phyloP scores from a whole-genome alignment of 2,113 vertebrate species.

The Smithornis capensis region DNA sequence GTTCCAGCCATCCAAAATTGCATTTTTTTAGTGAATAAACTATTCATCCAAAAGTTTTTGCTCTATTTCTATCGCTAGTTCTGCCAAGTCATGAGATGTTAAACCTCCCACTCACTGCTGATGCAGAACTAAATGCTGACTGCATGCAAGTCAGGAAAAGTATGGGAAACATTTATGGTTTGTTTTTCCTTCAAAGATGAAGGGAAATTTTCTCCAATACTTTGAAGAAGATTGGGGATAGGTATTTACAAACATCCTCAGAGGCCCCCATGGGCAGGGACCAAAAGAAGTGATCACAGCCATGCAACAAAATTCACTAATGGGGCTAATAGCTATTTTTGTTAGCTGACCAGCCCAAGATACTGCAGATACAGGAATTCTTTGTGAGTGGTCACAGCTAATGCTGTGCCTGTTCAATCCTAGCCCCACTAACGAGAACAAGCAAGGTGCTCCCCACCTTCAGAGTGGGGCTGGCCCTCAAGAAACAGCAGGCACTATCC shows the following conservation, averaged over 20 bases:
- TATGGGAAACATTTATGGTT: background rate
- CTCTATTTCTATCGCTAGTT: background rate
- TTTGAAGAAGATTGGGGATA: background rate
- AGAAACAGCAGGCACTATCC: background rate
- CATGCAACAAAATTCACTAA: background rate
- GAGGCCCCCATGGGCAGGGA: background rate
- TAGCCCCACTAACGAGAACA: background rate
- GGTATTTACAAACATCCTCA: background rate
- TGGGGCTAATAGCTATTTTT: background rate
- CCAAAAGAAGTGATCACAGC: background rate
- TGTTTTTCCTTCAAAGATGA: background rate
- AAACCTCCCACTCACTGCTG: background rate
- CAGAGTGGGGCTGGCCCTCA: background rate
- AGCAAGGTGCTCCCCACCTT: background rate
- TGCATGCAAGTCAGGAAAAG: background rate
- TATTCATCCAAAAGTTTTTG: background rate
- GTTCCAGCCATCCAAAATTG: background rate
- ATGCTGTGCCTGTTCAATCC: background rate
- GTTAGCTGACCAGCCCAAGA: background rate
- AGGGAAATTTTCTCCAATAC: background rate
- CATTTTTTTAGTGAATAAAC: slow-evolving; percentile 8
- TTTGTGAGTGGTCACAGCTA: background rate
- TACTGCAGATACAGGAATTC: background rate
- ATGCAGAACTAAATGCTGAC: background rate
- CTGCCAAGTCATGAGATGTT: slow-evolving; percentile 23